Evolutionary conservation across 2,113 vertebrate genomes (phyloP).

Genomic region (Cyphomyrus discorhynchus): DNA sequence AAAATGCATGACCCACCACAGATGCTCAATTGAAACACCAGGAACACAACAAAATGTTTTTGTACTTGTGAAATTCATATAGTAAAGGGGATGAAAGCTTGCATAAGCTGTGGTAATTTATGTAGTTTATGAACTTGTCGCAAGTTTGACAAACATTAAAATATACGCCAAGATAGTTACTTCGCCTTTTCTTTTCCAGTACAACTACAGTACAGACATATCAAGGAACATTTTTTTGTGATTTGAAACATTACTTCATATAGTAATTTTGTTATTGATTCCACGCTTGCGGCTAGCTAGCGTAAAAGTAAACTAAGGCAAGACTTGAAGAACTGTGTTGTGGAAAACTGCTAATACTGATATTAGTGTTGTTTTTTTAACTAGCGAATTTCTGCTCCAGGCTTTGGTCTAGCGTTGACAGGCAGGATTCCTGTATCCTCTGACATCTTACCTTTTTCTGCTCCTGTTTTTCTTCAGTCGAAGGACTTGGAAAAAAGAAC

Average conservation of each 20-base stretch:
- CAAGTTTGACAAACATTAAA: background rate
- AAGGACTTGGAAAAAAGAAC: constrained; percentile 18
- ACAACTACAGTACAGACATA: background rate
- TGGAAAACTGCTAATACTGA: constrained; percentile 79
- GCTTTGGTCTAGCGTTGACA: constrained; percentile 74
- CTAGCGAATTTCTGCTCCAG: constrained; percentile 52
- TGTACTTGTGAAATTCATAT: constrained; percentile 37
- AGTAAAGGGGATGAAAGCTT: background rate
- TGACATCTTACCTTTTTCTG: constrained; percentile 14
- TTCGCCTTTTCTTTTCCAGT: constrained; percentile 63
- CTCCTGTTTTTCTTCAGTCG: background rate
- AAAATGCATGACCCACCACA: constrained; percentile 47
- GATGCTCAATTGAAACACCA: background rate
- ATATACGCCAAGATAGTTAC: constrained; percentile 27
- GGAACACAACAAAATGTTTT: constrained; percentile 47
- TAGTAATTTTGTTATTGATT: constrained; percentile 61
- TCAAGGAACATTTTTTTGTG: background rate
- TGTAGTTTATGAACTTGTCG: background rate
- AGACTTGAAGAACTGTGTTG: constrained; percentile 76
- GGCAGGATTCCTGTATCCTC: constrained; percentile 53
- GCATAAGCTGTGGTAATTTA: background rate
- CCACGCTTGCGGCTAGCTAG: constrained; percentile 79
- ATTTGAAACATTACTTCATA: constrained; percentile 74
- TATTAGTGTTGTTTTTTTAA: constrained; percentile 50
- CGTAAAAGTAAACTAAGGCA: constrained; percentile 84